Conservation (phyloP, 2,888 invertebrate species). For the Marasmarcha lunaedactyla region DNA sequence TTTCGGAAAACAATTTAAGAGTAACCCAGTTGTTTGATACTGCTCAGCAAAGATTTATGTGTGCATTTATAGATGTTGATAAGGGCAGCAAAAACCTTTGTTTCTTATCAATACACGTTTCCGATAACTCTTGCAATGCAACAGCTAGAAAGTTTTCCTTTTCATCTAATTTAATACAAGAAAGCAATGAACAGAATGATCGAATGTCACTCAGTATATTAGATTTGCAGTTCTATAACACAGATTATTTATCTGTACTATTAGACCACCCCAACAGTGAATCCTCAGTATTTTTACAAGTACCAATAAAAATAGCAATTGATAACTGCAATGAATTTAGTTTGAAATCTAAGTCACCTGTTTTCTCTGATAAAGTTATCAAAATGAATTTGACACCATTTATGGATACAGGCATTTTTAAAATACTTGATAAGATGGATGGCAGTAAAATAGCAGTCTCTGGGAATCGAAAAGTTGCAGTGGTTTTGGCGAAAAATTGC, state of each 20-base stretch:
- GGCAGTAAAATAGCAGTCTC: slow-evolving; percentile 84
- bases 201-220: slow-evolving; percentile 59
- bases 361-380: slow-evolving; percentile 51
- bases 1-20: slow-evolving; percentile 30
- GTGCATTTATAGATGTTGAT: slow-evolving; percentile 53
- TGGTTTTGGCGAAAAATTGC: slow-evolving; percentile 82
- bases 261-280: slow-evolving; percentile 66
- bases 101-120: slow-evolving; percentile 60
- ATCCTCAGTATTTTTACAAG: slow-evolving; percentile 56
- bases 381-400: slow-evolving; percentile 66
- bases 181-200: slow-evolving; percentile 25
- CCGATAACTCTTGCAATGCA: slow-evolving; percentile 40
- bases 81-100: slow-evolving; percentile 51
- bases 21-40: slow-evolving; percentile 62
- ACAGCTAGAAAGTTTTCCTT: slow-evolving; percentile 69
- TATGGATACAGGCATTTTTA: slow-evolving; percentile 63
- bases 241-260: slow-evolving; percentile 78
- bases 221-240: slow-evolving; percentile 83
- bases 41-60: slow-evolving; percentile 57
- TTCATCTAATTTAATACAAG: slow-evolving; percentile 45
- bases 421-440: slow-evolving; percentile 75
- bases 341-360: slow-evolving; percentile 42
- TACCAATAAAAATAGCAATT: slow-evolving; percentile 55
- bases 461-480: slow-evolving; percentile 85
- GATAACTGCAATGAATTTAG: slow-evolving; percentile 48